Conservation (phyloP, 1,140 invertebrate genomes). For the Lepidotrigona ventralis region DNA sequence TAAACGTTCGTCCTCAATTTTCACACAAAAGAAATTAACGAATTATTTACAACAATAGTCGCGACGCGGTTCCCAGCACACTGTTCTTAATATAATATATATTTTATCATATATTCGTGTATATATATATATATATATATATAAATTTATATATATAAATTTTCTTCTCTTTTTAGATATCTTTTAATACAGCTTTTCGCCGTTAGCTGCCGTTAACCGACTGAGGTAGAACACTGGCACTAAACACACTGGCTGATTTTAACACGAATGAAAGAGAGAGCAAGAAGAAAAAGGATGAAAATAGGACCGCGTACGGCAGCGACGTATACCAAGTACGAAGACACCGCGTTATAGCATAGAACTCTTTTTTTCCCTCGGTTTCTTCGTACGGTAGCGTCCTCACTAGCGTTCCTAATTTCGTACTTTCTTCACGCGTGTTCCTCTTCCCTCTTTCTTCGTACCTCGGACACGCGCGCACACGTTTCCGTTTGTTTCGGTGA, state of each 20-base stretch:
- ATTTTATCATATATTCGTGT: conserved; percentile 56
- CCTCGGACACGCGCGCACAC: conserved; percentile 14
- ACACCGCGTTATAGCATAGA: conserved; percentile 48
- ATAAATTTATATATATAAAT: conserved; percentile 57
- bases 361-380: conserved; percentile 4
- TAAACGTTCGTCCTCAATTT: conserved; percentile 34
- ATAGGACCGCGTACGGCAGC: conserved; percentile 46
- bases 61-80: conserved; percentile 22
- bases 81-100: conserved; percentile 48
- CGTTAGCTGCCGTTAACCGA: conserved; percentile 63
- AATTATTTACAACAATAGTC: conserved; percentile 36
- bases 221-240: conserved; percentile 74
- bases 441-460: conserved; percentile 18
- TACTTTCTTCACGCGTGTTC: conserved; percentile 48
- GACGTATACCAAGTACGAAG: conserved; percentile 5
- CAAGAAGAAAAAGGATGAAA: conserved; percentile 59
- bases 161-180: conserved; percentile 39
- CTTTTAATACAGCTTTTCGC: conserved; percentile 51
- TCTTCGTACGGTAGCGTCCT: conserved; percentile 62
- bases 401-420: conserved; percentile 42
- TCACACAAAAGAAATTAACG: conserved; percentile 32
- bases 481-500: neutral
- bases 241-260: conserved; percentile 66
- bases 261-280: conserved; percentile 48
- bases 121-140: conserved; percentile 58